Evolutionary conservation across 2,113 vertebrate species (phyloP).

Genomic region (Sylvicapra grimmia): DNA sequence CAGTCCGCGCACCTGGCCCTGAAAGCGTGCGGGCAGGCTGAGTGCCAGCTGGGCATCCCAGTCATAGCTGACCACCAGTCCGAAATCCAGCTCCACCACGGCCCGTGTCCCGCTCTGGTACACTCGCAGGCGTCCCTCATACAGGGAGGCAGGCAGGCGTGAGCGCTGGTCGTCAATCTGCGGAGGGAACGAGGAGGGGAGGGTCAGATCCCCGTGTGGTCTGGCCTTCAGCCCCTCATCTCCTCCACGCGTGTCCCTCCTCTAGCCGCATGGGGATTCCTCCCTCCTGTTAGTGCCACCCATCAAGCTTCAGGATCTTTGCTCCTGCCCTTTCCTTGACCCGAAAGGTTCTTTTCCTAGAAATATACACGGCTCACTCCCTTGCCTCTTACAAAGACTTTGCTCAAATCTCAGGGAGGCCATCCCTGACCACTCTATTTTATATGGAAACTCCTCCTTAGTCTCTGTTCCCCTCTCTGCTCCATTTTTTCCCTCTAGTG

Average conservation of each 20-base stretch:
- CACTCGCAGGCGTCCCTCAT: slow-evolving; percentile 44
- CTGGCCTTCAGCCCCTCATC: not conserved
- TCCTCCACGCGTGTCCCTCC: not conserved
- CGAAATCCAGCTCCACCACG: slow-evolving; percentile 64
- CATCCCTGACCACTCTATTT: not conserved
- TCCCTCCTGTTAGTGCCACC: slow-evolving; percentile 23
- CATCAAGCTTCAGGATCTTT: not conserved
- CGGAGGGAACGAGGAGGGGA: not conserved
- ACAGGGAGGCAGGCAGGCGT: slow-evolving; percentile 65
- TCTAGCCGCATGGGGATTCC: not conserved
- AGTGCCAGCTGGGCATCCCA: slow-evolving; percentile 70
- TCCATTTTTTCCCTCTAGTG: slow-evolving; percentile 58
- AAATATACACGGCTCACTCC: slow-evolving; percentile 7
- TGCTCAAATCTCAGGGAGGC: not conserved
- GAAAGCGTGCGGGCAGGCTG: slow-evolving; percentile 65
- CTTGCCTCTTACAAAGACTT: slow-evolving; percentile 52
- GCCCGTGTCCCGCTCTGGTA: slow-evolving; percentile 66
- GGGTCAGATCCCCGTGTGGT: not conserved
- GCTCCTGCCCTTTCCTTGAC: not conserved
- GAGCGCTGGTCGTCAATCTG: slow-evolving; percentile 76
- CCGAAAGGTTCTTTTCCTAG: not conserved
- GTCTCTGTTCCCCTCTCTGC: not conserved
- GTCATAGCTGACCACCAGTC: slow-evolving; percentile 73
- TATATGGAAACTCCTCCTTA: not conserved
- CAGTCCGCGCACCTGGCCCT: slow-evolving; percentile 70